Conservation (phyloP, 2,888 invertebrate species). For the Nysson spinosus region DNA sequence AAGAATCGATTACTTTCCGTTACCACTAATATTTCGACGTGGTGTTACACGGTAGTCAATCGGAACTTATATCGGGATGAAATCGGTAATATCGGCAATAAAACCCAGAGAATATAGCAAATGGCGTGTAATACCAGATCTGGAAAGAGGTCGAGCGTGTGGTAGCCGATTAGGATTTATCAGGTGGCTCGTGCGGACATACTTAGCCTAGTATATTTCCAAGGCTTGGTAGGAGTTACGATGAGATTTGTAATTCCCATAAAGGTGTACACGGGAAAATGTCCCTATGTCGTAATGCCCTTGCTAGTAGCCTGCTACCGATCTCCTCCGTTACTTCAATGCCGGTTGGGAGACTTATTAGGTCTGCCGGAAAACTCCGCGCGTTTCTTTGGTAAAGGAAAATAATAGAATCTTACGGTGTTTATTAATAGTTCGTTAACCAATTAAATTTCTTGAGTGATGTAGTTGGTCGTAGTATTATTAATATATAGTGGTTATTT, state of each 20-base stretch:
- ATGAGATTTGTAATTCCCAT: conserved; percentile 53
- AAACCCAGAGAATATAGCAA: conserved; percentile 4
- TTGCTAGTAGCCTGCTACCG: conserved; percentile 47
- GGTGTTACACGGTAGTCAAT: conserved; percentile 9
- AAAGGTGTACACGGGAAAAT: conserved; percentile 47
- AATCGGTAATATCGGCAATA: conserved; percentile 10
- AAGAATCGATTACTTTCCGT: too few species aligned
- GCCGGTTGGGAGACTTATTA: conserved; percentile 6
- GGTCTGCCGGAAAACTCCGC: not conserved
- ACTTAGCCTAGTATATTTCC: conserved; percentile 38
- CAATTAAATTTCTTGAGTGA: too few species aligned
- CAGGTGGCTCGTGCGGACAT: conserved; percentile 47
- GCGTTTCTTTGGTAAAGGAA: not conserved
- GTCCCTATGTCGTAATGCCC: conserved; percentile 49
- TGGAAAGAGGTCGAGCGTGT: conserved; percentile 29
- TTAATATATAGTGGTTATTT: too few species aligned
- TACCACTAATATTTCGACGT: conserved; percentile 13
- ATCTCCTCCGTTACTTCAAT: conserved; percentile 32
- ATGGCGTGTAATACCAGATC: conserved; percentile 20
- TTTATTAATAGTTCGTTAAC: too few species aligned
- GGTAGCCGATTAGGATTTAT: conserved; percentile 53
- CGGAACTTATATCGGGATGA: conserved; percentile 19
- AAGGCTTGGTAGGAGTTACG: conserved; percentile 11
- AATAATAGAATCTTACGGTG: too few species aligned
- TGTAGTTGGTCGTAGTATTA: too few species aligned